These are phyloP conservation scores for Ylistrum balloti DNA, from an alignment of 1,140 invertebrate genomes.

Conservation along the genomic window DNA sequence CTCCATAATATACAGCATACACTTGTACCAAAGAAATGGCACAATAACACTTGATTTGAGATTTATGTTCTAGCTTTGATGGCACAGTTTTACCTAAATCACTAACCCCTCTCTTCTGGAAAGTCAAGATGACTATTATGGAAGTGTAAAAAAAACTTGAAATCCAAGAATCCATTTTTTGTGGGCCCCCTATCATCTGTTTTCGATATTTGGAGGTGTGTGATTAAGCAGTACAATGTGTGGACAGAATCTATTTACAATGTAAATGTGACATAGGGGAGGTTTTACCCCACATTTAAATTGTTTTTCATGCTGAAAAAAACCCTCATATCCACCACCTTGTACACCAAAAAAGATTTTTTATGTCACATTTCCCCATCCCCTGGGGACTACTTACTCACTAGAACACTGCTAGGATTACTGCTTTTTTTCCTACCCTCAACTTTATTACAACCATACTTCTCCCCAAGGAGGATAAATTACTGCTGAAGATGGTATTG, in stretches of 20 bases:
- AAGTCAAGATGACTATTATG: not conserved
- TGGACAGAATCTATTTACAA: not conserved
- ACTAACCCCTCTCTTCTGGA: not conserved
- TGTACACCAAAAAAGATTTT: not conserved
- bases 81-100: not conserved
- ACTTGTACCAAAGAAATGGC: not conserved
- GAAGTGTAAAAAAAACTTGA: not conserved
- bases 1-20: not conserved
- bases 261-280: not conserved
- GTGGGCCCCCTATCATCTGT: not conserved
- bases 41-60: not conserved
- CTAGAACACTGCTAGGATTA: not conserved
- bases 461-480: too few relatives aligned
- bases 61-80: not conserved
- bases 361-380: not conserved
- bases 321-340: constrained; percentile 2
- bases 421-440: not conserved
- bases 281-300: not conserved
- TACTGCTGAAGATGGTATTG: not conserved
- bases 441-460: not conserved
- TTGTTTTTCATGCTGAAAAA: constrained; percentile 20
- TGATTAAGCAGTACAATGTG: not conserved
- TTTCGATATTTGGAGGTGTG: not conserved
- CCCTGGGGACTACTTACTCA: not conserved
- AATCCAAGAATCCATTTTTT: not conserved